Evolutionary conservation across 2,888 invertebrate genomes (phyloP).

Genomic region (Cantharis nigra): DNA sequence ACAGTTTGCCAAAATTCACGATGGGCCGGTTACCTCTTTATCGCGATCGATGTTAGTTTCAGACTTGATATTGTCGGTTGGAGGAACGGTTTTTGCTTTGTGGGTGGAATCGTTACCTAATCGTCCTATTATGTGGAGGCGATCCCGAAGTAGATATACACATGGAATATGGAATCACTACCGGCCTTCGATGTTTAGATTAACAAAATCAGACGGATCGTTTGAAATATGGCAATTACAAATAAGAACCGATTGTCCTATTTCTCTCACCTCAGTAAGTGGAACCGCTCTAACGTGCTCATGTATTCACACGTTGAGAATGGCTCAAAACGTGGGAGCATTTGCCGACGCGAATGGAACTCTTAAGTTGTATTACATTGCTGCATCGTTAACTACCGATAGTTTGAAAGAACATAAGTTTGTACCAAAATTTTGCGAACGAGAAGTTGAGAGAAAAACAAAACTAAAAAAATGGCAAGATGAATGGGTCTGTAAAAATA

Average conservation of each 20-base stretch:
- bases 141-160: slow-evolving; percentile 61
- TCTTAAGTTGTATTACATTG: slow-evolving; percentile 64
- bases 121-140: slow-evolving; percentile 71
- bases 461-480: slow-evolving; percentile 65
- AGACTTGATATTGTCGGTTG: slow-evolving; percentile 64
- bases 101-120: slow-evolving; percentile 62
- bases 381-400: slow-evolving; percentile 45
- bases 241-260: slow-evolving; percentile 66
- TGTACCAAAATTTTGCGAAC: slow-evolving; percentile 54
- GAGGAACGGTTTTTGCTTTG: slow-evolving; percentile 50
- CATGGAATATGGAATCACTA: slow-evolving; percentile 77
- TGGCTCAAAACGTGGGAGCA: slow-evolving; percentile 66
- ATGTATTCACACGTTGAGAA: slow-evolving; percentile 57
- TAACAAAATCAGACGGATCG: slow-evolving; percentile 73
- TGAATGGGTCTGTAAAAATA: slow-evolving; percentile 59
- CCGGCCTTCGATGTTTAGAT: slow-evolving; percentile 65
- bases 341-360: slow-evolving; percentile 72
- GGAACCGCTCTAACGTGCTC: slow-evolving; percentile 28
- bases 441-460: slow-evolving; percentile 60
- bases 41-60: slow-evolving; percentile 66
- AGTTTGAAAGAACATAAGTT: slow-evolving; percentile 47
- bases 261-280: slow-evolving; percentile 51
- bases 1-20: slow-evolving; percentile 65
- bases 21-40: slow-evolving; percentile 68
- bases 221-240: slow-evolving; percentile 81